Base-by-base conservation (phyloP, 2,888 invertebrate genomes). In the Hemaris fuciformis region DNA sequence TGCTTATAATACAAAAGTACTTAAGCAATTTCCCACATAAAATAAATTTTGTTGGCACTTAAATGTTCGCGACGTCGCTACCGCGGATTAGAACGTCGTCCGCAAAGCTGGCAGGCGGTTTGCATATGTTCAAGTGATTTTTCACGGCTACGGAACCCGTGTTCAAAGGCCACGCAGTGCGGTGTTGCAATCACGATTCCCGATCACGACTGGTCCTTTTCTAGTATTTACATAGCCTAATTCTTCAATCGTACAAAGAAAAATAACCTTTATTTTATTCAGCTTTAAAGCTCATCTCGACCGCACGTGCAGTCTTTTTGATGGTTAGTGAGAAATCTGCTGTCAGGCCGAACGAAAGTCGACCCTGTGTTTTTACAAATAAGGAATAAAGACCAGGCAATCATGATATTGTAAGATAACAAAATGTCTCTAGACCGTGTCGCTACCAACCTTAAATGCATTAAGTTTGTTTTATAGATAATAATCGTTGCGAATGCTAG, bases 91-190 rank as follows among this genome's bases (percentile, higher is more conserved):
- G 89, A 89, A 85, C 84, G 85, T 89, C 80, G 74, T 72, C 79
- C 73, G 23, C 43, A 45, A 53, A 65, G 64, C 77, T 81, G 84
- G 83, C 83, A 77, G 85, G 83, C 79, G 77, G 73, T 85, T 88
- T 89, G 90, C 91, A 92, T 86, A 87, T 90, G 92, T 91, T 88
- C 85, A 84, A 89, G 88, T 91, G 89, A 91, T 91, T 91, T 91
- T 92, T 92, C 92, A 92, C 91, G 89, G 91, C 88, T 89, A 81
- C 85, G 81, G 84, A 85, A 88, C 90, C 87, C 85, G 79, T 88
- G 90, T 89, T 81, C 90, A 91, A 91, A 91, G 92, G 90, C 88
- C 90, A 91, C 88, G 88, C 90, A 89, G 88, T 79, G 80, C 86
- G 80, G 90, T 91, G 91, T 91, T 84, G 89, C 85, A 91, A 91